A percentile compares a stretch with the other conserved stretches of the same genome.
Conservation (phyloP, 2,888 invertebrate genomes). For the Leptinotarsa haldemani region DNA sequence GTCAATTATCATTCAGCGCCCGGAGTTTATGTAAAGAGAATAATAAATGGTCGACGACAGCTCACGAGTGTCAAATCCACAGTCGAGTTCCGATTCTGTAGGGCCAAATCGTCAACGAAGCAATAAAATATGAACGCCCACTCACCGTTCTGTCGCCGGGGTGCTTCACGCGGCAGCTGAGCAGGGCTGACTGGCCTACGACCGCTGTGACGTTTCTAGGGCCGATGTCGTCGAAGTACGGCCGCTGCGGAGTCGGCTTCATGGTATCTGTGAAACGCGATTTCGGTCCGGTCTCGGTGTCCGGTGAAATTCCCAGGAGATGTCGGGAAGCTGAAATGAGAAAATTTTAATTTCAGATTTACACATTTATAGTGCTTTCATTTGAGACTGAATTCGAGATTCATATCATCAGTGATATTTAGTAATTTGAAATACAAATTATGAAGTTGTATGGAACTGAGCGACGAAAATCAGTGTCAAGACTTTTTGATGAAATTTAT, state of each 20-base stretch:
- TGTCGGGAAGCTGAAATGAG: conserved; percentile 30
- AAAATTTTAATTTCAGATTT: conserved; percentile 17
- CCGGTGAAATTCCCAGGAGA: conserved; percentile 31
- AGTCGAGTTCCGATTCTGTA: not conserved
- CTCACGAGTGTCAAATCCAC: not conserved
- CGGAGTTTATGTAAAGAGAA: conserved; percentile 8
- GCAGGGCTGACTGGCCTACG: conserved; percentile 83
- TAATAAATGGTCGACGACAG: conserved; percentile 11
- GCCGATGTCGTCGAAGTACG: conserved; percentile 87
- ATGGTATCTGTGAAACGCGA: conserved; percentile 47
- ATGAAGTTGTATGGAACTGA: too few species aligned
- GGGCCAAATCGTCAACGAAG: conserved; percentile 36
- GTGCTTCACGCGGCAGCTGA: conserved; percentile 87
- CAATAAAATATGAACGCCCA: conserved; percentile 44
- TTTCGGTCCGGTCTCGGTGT: conserved; percentile 20
- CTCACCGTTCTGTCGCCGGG: conserved; percentile 68
- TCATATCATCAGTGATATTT: too few species aligned
- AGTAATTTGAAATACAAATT: too few species aligned
- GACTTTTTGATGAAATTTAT: too few species aligned
- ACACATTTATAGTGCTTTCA: conserved; percentile 8
- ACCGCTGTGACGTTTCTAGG: conserved; percentile 86
- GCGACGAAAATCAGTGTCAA: too few species aligned
- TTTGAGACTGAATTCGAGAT: not conserved
- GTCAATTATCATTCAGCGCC: conserved; percentile 1
- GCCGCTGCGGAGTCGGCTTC: conserved; percentile 68